These are phyloP conservation scores for Irena cyanogastra DNA, from an alignment of 2,113 vertebrate species.

Conservation along the genomic window DNA sequence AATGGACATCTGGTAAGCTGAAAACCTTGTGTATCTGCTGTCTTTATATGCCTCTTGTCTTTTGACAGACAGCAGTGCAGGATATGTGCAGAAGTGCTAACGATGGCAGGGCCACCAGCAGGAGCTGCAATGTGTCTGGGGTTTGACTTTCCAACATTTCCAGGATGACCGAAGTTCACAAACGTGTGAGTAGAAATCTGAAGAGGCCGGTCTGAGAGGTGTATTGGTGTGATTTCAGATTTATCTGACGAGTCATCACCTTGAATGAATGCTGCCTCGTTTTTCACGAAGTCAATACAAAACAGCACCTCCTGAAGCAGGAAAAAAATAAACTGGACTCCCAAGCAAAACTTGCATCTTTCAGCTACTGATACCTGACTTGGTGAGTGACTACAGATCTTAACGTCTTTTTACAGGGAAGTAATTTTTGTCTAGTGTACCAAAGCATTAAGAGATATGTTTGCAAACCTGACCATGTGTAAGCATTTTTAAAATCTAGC, in stretches of 20 bases:
- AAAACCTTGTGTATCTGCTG: neutral
- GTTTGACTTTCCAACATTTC: neutral
- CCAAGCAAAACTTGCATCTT: neutral
- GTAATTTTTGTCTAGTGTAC: neutral
- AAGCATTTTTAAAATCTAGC: neutral
- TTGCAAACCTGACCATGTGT: neutral
- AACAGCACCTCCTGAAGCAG: neutral
- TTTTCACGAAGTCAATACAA: neutral
- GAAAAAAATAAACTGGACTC: neutral
- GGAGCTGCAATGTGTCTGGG: neutral
- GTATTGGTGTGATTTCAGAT: neutral
- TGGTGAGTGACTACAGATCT: neutral
- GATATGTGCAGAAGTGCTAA: neutral
- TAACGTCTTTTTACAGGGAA: neutral
- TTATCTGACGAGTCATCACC: neutral
- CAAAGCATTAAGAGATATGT: neutral
- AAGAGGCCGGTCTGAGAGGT: neutral
- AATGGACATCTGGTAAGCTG: neutral
- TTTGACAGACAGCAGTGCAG: neutral
- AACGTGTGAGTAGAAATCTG: neutral
- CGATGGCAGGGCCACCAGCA: neutral
- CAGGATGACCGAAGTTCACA: neutral
- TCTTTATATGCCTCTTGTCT: neutral
- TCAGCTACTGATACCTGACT: neutral
- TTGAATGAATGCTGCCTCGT: neutral